Evolutionary conservation across 2,888 invertebrate genomes (phyloP).

Genomic region (Agriopis aurantiaria): DNA sequence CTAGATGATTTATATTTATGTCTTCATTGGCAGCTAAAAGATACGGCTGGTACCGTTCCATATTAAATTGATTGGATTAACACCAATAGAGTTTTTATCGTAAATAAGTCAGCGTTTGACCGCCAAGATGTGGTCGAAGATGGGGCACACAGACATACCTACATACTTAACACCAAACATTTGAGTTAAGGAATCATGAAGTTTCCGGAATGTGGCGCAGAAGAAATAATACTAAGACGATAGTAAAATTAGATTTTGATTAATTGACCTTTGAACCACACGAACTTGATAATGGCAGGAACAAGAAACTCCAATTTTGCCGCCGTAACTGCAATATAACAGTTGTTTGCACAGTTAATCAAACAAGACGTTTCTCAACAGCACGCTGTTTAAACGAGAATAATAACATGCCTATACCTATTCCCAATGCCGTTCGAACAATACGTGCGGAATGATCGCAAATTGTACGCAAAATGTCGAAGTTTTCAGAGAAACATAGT

Average conservation of each 20-base stretch:
- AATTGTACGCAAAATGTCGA: slow-evolving; percentile 2
- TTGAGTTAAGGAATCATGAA: too few species aligned
- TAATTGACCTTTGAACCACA: slow-evolving; percentile 2
- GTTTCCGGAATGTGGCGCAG: too few species aligned
- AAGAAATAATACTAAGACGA: too few species aligned
- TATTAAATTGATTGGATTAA: not conserved
- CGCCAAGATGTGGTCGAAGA: too few species aligned
- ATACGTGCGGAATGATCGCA: slow-evolving; percentile 21
- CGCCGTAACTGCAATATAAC: slow-evolving; percentile 25
- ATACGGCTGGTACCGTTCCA: too few species aligned
- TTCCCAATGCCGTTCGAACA: slow-evolving; percentile 34
- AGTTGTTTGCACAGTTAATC: slow-evolving; percentile 51
- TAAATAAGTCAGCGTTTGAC: too few species aligned
- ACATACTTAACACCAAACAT: too few species aligned
- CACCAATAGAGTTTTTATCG: not conserved
- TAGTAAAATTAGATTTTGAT: not conserved
- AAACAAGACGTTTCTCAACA: slow-evolving; percentile 56
- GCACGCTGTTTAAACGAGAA: slow-evolving; percentile 37
- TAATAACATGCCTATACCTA: slow-evolving; percentile 32
- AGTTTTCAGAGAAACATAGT: not conserved
- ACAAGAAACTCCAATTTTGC: slow-evolving; percentile 15
- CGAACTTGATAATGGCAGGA: slow-evolving; percentile 35
- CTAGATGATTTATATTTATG: too few species aligned
- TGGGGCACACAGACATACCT: too few species aligned
- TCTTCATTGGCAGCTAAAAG: too few species aligned